A percentile compares a stretch with the other conserved stretches of the same genome.
Evolutionary conservation across 2,113 vertebrate genomes (phyloP).

Genomic region (Gorsachius goisagi): DNA sequence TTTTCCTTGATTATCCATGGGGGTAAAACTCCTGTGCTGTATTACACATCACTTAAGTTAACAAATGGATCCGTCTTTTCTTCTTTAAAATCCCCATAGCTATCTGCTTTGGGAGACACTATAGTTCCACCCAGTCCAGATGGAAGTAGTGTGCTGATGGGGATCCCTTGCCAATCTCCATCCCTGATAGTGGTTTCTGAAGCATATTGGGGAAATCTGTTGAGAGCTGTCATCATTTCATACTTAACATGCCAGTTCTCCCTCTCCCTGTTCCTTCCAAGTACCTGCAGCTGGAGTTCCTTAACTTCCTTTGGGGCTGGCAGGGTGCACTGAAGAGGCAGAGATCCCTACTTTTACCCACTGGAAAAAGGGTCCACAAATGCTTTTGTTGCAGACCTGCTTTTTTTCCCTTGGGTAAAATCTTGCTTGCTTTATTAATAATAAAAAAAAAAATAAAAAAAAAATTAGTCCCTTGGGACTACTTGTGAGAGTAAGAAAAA

Average conservation of each 20-base stretch:
- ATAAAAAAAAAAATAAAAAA: background rate
- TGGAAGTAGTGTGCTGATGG: background rate
- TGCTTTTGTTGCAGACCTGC: background rate
- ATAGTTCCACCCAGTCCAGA: background rate
- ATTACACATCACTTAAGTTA: background rate
- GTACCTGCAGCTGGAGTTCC: background rate
- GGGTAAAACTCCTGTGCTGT: background rate
- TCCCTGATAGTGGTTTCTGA: background rate
- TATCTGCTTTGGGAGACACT: background rate
- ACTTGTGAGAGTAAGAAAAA: slow-evolving; percentile 13
- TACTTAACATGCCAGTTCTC: background rate
- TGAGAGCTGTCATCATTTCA: background rate
- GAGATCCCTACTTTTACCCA: background rate
- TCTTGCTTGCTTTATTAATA: slow-evolving; percentile 9
- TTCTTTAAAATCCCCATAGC: background rate
- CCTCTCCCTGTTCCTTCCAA: background rate
- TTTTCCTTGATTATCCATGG: background rate
- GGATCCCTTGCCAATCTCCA: slow-evolving; percentile 6
- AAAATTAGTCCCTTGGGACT: slow-evolving; percentile 16
- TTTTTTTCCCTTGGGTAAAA: slow-evolving; percentile 24
- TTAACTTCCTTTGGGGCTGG: background rate
- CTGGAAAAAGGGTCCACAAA: background rate
- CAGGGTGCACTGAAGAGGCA: background rate
- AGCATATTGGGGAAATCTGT: slow-evolving; percentile 31
- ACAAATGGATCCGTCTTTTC: background rate